Percentiles rank a stretch among this genome's conserved stretches.
These are phyloP conservation scores for Hoplodrina ambigua DNA, from an alignment of 2,888 invertebrate genomes.

Conservation along the genomic window DNA sequence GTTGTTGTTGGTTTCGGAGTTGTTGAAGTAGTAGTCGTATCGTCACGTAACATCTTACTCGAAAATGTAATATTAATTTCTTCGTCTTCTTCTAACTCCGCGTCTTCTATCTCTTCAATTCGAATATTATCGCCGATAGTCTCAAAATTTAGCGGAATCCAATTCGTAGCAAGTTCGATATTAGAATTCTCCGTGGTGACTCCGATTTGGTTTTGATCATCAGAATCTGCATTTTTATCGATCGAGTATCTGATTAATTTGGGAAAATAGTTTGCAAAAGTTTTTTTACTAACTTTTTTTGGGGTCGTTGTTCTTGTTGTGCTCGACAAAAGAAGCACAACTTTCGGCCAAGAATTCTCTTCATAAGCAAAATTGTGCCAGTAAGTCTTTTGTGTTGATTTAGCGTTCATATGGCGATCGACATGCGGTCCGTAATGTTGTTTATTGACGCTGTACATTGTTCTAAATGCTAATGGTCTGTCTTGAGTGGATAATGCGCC, in stretches of 20 bases:
- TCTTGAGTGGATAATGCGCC: neutral
- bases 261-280: conserved; percentile 47
- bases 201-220: neutral
- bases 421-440: neutral
- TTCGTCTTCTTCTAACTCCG: neutral
- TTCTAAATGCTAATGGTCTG: neutral
- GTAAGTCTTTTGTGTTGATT: conserved; percentile 9
- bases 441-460: neutral
- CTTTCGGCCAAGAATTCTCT: conserved; percentile 44
- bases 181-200: neutral
- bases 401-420: neutral
- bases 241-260: neutral
- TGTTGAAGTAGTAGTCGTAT: neutral
- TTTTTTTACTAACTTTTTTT: conserved; percentile 10
- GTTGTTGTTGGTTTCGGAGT: neutral
- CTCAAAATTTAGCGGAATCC: neutral
- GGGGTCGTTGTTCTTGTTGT: conserved; percentile 33
- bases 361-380: conserved; percentile 46
- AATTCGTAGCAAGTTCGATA: neutral
- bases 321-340: conserved; percentile 34
- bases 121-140: neutral
- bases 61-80: neutral
- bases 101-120: neutral
- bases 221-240: neutral
- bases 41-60: neutral